These are phyloP conservation scores for Bimastos eiseni DNA, from an alignment of 2,888 invertebrate species.

Conservation along the genomic window DNA sequence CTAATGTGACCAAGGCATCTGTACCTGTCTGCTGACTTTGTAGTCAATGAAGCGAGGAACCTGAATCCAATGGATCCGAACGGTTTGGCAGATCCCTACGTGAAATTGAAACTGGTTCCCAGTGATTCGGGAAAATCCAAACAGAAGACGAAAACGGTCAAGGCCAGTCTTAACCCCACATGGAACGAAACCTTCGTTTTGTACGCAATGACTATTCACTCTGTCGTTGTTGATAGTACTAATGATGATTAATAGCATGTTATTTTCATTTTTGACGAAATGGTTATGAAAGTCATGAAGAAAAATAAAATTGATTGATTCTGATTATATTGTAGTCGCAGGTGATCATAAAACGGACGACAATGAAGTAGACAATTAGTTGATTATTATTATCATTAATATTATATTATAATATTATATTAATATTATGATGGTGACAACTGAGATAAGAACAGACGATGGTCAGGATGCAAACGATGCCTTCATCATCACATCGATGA, in stretches of 20 bases:
- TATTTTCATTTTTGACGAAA: neutral
- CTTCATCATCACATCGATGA: too few species aligned
- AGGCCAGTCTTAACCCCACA: slow-evolving; percentile 88
- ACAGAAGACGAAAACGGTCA: slow-evolving; percentile 97
- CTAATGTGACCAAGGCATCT: neutral
- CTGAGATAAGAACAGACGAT: too few species aligned
- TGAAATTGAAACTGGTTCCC: slow-evolving; percentile 96
- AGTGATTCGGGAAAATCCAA: slow-evolving; percentile 57
- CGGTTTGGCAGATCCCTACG: slow-evolving; percentile 97
- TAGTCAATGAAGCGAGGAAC: slow-evolving; percentile 93
- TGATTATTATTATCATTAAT: too few species aligned
- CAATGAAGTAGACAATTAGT: too few species aligned
- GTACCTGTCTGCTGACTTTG: neutral
- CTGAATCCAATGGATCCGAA: slow-evolving; percentile 99
- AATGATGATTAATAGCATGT: neutral
- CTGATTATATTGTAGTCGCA: neutral
- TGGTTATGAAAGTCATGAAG: neutral
- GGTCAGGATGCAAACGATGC: too few species aligned
- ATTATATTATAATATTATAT: too few species aligned
- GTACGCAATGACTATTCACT: slow-evolving; percentile 70
- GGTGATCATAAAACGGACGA: too few species aligned
- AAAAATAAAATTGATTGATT: neutral
- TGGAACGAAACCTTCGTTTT: slow-evolving; percentile 95
- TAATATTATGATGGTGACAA: too few species aligned
- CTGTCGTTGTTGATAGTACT: neutral